Conservation (phyloP, 2,797 vertebrate genomes). For the Sebastes miniatus region DNA sequence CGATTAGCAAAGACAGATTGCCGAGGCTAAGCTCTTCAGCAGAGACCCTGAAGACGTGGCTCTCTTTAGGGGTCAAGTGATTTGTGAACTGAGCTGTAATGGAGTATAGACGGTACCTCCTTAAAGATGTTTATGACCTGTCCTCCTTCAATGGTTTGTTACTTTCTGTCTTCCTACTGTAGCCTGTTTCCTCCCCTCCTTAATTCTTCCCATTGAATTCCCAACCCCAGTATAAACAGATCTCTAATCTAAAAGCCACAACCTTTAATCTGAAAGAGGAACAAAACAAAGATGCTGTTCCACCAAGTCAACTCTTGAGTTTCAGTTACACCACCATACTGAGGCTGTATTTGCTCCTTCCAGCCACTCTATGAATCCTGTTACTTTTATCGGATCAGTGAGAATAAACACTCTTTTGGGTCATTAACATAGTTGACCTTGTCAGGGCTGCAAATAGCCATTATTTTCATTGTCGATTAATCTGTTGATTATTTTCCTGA, state of each 20-base stretch:
- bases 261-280: constrained; percentile 7
- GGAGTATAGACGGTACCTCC: neutral
- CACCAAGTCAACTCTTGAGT: neutral
- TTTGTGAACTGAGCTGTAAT: constrained; percentile 8
- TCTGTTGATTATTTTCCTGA: no score
- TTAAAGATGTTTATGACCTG: neutral
- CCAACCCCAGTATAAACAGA: neutral
- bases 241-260: constrained; percentile 6
- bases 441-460: no score
- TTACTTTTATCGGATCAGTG: neutral
- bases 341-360: neutral
- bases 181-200: neutral
- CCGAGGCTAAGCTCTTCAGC: neutral
- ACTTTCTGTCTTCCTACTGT: neutral
- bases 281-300: neutral
- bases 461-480: no score
- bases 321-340: neutral
- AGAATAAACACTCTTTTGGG: neutral
- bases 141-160: neutral
- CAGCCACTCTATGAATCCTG: neutral
- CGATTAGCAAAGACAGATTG: neutral
- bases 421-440: neutral
- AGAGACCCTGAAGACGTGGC: neutral
- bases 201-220: constrained; percentile 23
- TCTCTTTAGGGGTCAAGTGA: neutral